phyloP scores from a whole-genome alignment of 2,888 invertebrate species.

The Baronia brevicornis region DNA sequence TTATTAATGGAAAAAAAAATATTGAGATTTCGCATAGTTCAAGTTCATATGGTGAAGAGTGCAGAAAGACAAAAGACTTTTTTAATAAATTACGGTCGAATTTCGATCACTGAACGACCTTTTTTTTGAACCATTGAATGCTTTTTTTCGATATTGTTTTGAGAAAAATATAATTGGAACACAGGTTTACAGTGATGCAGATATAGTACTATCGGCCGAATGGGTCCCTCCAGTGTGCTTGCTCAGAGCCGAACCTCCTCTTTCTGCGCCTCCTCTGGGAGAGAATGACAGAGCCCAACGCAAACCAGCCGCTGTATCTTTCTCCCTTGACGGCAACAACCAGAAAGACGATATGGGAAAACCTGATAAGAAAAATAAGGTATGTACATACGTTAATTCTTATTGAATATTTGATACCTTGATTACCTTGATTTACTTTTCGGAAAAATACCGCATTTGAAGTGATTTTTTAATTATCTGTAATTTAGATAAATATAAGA shows the following conservation, averaged over 20 bases:
- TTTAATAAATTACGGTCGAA: no score
- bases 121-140: no score
- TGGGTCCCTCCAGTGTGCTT: constrained; percentile 92
- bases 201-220: constrained; percentile 89
- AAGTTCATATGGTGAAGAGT: background rate
- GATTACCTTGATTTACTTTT: no score
- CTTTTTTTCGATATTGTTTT: no score
- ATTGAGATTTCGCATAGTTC: no score
- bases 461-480: no score
- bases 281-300: constrained; percentile 62
- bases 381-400: constrained; percentile 36
- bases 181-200: constrained; percentile 88
- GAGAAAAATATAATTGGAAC: constrained; percentile 12
- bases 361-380: constrained; percentile 85
- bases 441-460: no score
- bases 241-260: constrained; percentile 80
- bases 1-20: no score
- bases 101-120: no score
- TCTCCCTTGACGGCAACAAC: constrained; percentile 59
- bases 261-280: constrained; percentile 70
- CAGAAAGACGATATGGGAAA: constrained; percentile 73
- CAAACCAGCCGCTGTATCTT: constrained; percentile 65
- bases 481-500: no score
- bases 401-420: no score
- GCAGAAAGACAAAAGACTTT: background rate